Evolutionary conservation across 30 jellyfish, hydroid and myxozoan genomes (phyloP).

Genomic region (Hydractinia symbiolongicarpus): DNA sequence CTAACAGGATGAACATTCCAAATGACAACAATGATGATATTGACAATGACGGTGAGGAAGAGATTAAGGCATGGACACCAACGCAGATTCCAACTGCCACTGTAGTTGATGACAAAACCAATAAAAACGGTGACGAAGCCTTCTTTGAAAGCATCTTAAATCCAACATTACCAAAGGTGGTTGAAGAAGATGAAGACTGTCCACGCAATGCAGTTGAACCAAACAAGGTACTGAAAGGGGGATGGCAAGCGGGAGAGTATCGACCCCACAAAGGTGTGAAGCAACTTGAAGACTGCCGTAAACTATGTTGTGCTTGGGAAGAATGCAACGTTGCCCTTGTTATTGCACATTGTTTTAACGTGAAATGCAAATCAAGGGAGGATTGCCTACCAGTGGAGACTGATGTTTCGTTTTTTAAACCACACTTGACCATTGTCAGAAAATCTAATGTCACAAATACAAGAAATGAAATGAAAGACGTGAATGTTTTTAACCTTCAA

Average conservation of each 20-base stretch:
- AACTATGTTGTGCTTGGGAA: constrained; percentile 55
- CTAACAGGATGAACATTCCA: background rate
- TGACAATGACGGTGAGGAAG: background rate
- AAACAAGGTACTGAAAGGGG: constrained; percentile 60
- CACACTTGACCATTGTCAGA: constrained; percentile 61
- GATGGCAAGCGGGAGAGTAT: constrained; percentile 87
- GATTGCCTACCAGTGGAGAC: constrained; percentile 54
- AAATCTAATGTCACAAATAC: background rate
- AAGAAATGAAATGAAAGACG: too few species aligned
- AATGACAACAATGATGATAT: background rate
- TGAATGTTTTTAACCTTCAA: too few species aligned
- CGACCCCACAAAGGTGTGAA: constrained; percentile 40
- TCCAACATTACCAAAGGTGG: too few species aligned
- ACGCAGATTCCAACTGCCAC: background rate
- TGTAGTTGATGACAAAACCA: background rate
- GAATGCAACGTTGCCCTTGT: constrained; percentile 79
- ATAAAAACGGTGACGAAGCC: background rate
- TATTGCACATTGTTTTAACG: constrained; percentile 83
- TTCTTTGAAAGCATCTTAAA: background rate
- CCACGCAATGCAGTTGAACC: background rate
- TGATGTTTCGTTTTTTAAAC: constrained; percentile 49
- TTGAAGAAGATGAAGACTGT: constrained; percentile 1
- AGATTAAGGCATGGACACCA: background rate
- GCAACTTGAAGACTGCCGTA: constrained; percentile 55
- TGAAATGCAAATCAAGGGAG: constrained; percentile 39